Conservation (phyloP, 2,113 vertebrate genomes). For the Elephantulus edwardii region DNA sequence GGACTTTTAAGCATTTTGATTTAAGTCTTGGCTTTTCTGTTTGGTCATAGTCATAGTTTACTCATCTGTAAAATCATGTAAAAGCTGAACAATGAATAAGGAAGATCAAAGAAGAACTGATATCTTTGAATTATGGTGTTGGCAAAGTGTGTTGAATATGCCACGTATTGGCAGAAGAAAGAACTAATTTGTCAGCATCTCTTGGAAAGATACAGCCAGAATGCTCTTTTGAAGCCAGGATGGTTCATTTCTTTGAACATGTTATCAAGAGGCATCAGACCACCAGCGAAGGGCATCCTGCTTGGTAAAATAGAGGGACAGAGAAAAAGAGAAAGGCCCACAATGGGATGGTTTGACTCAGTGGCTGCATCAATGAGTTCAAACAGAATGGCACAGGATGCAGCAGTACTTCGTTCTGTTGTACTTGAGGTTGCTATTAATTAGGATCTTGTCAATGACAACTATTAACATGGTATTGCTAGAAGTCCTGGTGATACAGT, state of each 20-base stretch:
- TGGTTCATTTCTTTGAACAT: background rate
- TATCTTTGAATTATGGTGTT: background rate
- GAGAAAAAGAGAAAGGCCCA: background rate
- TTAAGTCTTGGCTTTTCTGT: background rate
- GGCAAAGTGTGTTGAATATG: background rate
- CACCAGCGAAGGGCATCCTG: background rate
- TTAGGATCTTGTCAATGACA: background rate
- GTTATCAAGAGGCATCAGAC: background rate
- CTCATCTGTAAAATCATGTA: background rate
- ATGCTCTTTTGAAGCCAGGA: background rate
- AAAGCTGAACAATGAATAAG: background rate
- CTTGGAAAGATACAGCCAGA: background rate
- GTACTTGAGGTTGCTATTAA: background rate
- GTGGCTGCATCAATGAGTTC: background rate
- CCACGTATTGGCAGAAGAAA: background rate
- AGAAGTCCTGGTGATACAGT: background rate
- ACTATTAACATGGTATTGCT: background rate
- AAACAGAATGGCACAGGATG: background rate
- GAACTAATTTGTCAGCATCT: background rate
- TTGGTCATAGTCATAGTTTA: slow-evolving; percentile 2
- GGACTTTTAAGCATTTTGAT: background rate
- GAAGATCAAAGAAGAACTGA: background rate
- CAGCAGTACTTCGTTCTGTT: background rate
- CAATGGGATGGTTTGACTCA: background rate
- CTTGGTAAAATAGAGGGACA: background rate